Conservation (phyloP, 35 echinoderm and acorn worm species). For the Ophiothrix spiculata region DNA sequence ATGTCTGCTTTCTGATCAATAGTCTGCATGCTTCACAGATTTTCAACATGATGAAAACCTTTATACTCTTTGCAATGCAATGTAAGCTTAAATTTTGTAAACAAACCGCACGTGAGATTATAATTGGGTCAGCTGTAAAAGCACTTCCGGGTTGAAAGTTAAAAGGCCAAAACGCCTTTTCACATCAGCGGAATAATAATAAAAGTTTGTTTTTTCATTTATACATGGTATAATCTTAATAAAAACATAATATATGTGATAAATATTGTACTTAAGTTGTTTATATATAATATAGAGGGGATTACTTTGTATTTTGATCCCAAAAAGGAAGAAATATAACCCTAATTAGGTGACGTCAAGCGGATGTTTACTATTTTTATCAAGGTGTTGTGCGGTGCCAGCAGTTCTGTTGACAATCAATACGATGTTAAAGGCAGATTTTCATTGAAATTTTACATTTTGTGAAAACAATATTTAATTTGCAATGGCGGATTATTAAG, state of each 20-base stretch:
- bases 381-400: not conserved
- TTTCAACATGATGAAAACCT: not conserved
- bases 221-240: not conserved
- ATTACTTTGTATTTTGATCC: not conserved
- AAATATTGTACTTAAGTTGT: not conserved
- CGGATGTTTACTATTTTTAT: not conserved
- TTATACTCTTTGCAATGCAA: not conserved
- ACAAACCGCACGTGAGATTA: not conserved
- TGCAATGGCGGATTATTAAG: not conserved
- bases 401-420: not conserved
- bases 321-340: not conserved
- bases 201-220: not conserved
- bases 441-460: not conserved
- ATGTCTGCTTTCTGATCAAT: not conserved
- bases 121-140: not conserved
- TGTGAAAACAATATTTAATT: not conserved
- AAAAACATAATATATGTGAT: not conserved
- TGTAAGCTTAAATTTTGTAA: not conserved
- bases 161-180: not conserved
- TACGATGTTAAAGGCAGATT: not conserved
- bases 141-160: not conserved
- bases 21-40: not conserved
- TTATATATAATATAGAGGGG: not conserved
- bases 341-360: not conserved
- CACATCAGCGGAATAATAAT: not conserved